A percentile compares a stretch with the other conserved stretches of the same genome.
Conservation (phyloP, 2,113 vertebrate genomes). For the Oncorhynchus mykiss region DNA sequence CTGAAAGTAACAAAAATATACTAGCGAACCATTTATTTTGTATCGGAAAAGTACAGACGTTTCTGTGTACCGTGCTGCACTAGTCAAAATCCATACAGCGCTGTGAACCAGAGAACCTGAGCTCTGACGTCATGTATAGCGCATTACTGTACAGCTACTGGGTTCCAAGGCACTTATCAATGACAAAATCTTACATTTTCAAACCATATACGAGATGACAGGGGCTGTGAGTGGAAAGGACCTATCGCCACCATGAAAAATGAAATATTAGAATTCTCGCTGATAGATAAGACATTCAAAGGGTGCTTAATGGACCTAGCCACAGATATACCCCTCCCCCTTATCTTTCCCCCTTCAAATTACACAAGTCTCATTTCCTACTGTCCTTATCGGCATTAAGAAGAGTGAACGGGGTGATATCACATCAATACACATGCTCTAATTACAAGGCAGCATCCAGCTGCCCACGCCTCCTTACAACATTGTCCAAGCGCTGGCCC, state of each 20-base stretch:
- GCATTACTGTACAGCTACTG: no score
- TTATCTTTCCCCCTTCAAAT: slow-evolving; percentile 30
- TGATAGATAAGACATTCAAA: slow-evolving; percentile 4
- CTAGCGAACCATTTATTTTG: no score
- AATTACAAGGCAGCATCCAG: slow-evolving; percentile 42
- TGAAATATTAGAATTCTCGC: neutral
- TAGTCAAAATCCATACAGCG: no score
- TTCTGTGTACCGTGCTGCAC: no score
- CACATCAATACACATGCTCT: slow-evolving; percentile 44
- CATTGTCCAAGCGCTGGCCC: neutral
- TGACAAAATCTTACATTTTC: no score
- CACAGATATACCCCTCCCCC: slow-evolving; percentile 24
- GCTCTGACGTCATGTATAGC: no score
- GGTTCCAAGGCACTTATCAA: no score
- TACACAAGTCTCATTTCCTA: slow-evolving; percentile 37
- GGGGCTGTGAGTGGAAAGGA: no score
- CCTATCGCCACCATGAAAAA: neutral
- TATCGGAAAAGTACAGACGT: no score
- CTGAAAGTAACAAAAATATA: no score
- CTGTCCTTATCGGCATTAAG: slow-evolving; percentile 38
- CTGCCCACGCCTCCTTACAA: neutral
- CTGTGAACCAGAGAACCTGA: no score
- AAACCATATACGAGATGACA: no score
- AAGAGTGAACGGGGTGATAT: slow-evolving; percentile 21
- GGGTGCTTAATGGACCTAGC: slow-evolving; percentile 26